Base-by-base conservation (phyloP, 2,888 invertebrate genomes). In the Brenthis hecate region DNA sequence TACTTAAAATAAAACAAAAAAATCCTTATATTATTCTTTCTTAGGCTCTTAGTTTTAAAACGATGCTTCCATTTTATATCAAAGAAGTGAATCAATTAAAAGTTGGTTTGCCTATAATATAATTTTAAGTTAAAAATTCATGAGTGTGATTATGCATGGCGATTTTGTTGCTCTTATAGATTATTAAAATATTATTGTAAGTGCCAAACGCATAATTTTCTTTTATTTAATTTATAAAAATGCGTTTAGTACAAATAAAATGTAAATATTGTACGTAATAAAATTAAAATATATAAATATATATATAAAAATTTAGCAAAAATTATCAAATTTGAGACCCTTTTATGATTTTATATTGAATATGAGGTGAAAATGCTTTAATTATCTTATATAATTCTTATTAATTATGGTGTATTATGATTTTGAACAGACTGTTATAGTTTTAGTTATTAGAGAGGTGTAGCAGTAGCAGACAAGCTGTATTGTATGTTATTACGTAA, bases 351-450 rank as follows among this genome's bases (percentile, higher is more conserved):
- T 90, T 91, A 91, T 89, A 88, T 91, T 86, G 89, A 92, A 81
- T 88, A 79, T 92, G 91, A 91, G 92, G 91, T 91, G 90, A 86
- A 89, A 89, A 92, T 91, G 92, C 92, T 92, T 92, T 92, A 92
- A 92, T 92, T 92, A 92, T 91, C 89, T 88, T 89, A 88, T 88
- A 90, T 85, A 82, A 85, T 88, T 85, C 84, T 87, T 86, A 87
- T 89, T 88, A 86, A 83, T 87, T 88, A 88, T 86, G 86, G 85
- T 89, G 89, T 92, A 92, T 88, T 90, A 91, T 91, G 89, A 90
- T 91, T 92, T 88, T 89, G 87, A 89, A 92, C 89, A 91, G 92
- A 92, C 92, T 92, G 92, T 92, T 92, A 92, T 92, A 92, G 89
- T 87, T 91, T 91, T 90, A 92, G 87, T 89, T 89, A 81, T 83